Conservation (phyloP, 2,797 vertebrate genomes). For the Hypotaenidia philippensis region DNA sequence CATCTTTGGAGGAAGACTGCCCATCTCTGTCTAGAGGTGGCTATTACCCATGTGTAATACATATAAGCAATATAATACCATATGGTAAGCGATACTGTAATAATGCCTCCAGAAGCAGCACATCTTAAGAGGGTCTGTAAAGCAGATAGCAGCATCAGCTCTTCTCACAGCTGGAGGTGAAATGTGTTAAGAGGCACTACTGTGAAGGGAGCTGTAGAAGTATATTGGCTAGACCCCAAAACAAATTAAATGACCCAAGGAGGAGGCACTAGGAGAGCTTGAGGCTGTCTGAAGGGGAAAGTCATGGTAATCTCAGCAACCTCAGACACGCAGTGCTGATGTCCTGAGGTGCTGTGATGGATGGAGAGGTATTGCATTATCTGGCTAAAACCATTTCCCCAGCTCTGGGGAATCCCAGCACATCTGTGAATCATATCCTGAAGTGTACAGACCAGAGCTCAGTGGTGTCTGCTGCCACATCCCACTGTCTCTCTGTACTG, state of each 20-base stretch:
- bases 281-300: not conserved
- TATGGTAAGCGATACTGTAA: fast-evolving
- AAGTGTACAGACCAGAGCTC: not conserved
- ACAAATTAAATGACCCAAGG: not conserved
- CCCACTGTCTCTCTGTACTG: not conserved
- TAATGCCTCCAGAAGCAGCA: not conserved
- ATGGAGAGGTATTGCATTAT: not conserved
- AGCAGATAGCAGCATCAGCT: not conserved
- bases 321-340: not conserved
- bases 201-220: not conserved
- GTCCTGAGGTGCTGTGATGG: not conserved
- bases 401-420: not conserved
- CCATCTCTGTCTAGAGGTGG: not conserved
- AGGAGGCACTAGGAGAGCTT: not conserved
- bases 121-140: not conserved
- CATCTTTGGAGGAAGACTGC: not conserved
- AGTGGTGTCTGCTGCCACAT: not conserved
- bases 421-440: not conserved
- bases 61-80: too few relatives aligned
- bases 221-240: not conserved
- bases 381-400: not conserved
- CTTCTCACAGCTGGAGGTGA: not conserved
- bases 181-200: not conserved
- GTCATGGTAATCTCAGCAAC: not conserved
- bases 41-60: not conserved